Base-by-base conservation (phyloP, 2,888 invertebrate genomes). In the Strigamia maritima region DNA sequence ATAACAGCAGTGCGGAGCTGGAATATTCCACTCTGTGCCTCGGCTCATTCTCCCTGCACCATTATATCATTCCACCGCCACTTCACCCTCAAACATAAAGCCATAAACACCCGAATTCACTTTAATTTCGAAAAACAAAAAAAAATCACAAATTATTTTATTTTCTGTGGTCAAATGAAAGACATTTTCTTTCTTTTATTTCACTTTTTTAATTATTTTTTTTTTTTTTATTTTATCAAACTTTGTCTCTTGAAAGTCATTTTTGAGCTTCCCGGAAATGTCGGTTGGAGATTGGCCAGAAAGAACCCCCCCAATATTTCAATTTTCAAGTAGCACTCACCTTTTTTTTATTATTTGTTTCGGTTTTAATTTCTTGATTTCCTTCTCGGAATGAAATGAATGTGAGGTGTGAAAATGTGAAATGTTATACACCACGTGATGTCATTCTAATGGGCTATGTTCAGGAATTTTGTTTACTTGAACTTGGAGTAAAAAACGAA, bases 1-100 rank as follows among this genome's bases (percentile, higher is more conserved):
- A 60, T 60, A 60, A 60, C 60, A 60, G 60, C 60, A 60, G 60
- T 60, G 60, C 60, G 60, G 60, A 60, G 60, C 60, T 60, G 60
- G 60, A 60, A 60, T 60, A 60, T 60, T 60, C 60, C 60, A 60
- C 60, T 60, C 2, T 19, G 22, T 19, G 4, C n/a, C 24, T 24
- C 60, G 4, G 8, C 60, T 2, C 19, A 60, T 60, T 60, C 22
- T 24, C 60, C 10, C 22, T 60, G 22, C 60, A 60, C 19, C 60
- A 60, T 60, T 60, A 2, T 19, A 2, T 19, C 10, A 60, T 10
- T 7, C 16, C 16, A 31, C 16, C 44, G 6, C 44, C 12, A 44
- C 2, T 10, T n/a, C n/a, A n/a, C n/a, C n/a, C n/a, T n/a, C n/a
- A n/a, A n/a, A n/a, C n/a, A n/a, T n/a, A n/a, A n/a, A n/a, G n/a